Evolutionary conservation across 2,797 vertebrate species (phyloP).

Genomic region (Eidolon dupreanum): DNA sequence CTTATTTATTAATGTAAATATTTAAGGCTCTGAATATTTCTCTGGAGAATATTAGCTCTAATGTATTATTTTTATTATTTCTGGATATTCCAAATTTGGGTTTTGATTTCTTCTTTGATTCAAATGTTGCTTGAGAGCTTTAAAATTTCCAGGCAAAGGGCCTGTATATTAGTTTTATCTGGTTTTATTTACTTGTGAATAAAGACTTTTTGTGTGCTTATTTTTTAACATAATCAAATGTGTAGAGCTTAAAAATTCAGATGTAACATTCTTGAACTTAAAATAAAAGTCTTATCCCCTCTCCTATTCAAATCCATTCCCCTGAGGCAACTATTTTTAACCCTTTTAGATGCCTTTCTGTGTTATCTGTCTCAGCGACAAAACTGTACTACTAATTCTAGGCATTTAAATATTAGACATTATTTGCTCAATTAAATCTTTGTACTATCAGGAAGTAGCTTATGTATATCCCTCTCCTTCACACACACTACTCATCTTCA

Average conservation of each 20-base stretch:
- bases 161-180: background rate
- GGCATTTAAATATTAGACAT: background rate
- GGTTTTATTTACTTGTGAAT: background rate
- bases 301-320: background rate
- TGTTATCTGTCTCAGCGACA: background rate
- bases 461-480: too few species aligned
- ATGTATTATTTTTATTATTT: background rate
- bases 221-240: background rate
- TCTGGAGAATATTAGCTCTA: background rate
- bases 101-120: conserved; percentile 26
- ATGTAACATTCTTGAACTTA: background rate
- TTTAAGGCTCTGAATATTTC: background rate
- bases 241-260: background rate
- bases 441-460: too few species aligned
- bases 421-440: too few species aligned
- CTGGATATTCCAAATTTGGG: background rate
- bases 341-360: background rate
- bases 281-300: background rate
- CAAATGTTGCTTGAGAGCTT: background rate
- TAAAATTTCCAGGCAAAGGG: background rate
- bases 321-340: background rate
- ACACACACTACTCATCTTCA: background rate
- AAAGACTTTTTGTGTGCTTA: background rate
- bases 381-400: background rate
- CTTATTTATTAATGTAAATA: background rate